Conservation (phyloP, 2,797 vertebrate genomes). For the Myiotriccus ornatus region DNA sequence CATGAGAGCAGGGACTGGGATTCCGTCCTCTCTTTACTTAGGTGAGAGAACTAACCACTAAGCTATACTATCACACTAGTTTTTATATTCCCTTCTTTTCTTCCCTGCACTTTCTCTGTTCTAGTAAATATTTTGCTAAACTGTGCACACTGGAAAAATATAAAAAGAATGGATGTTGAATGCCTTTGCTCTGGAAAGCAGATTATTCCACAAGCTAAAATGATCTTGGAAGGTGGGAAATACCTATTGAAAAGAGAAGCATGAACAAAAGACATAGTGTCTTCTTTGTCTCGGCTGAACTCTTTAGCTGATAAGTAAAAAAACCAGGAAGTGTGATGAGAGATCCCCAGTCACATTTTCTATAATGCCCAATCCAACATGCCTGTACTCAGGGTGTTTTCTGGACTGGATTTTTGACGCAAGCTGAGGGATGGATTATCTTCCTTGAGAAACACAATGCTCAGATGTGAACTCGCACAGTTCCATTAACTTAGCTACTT, state of each 20-base stretch:
- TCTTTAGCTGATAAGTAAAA: not conserved
- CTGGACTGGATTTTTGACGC: not conserved
- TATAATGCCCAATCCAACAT: not conserved
- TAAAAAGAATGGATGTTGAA: not conserved
- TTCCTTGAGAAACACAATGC: not conserved
- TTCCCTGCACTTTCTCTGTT: not conserved
- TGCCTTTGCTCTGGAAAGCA: not conserved
- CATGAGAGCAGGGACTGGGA: conserved; percentile 32
- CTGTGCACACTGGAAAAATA: not conserved
- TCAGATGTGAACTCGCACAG: not conserved
- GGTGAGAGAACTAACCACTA: not conserved
- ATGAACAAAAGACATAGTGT: not conserved
- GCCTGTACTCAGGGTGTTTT: not conserved
- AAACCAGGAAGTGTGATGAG: not conserved
- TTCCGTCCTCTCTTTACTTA: conserved; percentile 11
- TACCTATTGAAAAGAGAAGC: not conserved
- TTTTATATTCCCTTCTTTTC: not conserved
- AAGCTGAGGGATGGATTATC: not conserved
- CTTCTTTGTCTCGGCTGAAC: not conserved
- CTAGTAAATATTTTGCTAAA: not conserved
- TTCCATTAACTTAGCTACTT: not conserved
- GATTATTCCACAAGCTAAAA: not conserved
- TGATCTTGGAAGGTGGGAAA: not conserved
- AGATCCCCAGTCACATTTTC: not conserved
- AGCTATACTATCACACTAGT: not conserved